Evolutionary conservation across 2,797 vertebrate genomes (phyloP).

Genomic region (Diceros bicornis): DNA sequence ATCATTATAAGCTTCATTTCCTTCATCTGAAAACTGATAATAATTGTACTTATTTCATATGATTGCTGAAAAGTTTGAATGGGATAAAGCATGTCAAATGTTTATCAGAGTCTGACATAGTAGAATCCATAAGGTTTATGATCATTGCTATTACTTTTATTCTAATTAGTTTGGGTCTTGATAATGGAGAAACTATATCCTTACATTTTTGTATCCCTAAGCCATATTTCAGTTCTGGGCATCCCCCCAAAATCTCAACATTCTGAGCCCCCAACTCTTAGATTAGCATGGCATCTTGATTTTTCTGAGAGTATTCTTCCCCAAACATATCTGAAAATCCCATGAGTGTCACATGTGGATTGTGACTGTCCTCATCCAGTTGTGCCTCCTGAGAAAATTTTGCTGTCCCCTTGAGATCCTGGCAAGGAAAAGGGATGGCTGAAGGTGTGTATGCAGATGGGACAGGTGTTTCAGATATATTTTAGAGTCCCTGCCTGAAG

Average conservation of each 20-base stretch:
- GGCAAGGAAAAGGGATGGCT: not conserved
- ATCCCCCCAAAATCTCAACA: not conserved
- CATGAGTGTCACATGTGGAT: not conserved
- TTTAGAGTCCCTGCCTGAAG: not conserved
- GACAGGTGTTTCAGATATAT: not conserved
- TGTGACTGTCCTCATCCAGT: not conserved
- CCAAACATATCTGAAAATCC: not conserved
- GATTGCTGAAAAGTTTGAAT: not conserved
- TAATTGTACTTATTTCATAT: not conserved
- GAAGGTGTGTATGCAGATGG: not conserved
- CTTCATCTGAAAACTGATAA: constrained; percentile 33
- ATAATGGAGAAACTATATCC: not conserved
- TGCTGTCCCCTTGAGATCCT: not conserved
- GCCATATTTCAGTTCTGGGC: not conserved
- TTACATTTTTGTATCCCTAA: not conserved
- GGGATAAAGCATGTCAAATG: not conserved
- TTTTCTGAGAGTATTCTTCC: not conserved
- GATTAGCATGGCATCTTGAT: not conserved
- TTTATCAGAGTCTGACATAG: not conserved
- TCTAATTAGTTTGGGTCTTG: not conserved
- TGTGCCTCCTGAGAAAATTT: not conserved
- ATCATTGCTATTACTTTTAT: not conserved
- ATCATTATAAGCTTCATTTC: constrained; percentile 45
- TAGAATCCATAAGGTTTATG: not conserved
- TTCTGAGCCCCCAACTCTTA: not conserved